phyloP scores from a whole-genome alignment of 2,113 vertebrate species.

The Megaptera novaeangliae region DNA sequence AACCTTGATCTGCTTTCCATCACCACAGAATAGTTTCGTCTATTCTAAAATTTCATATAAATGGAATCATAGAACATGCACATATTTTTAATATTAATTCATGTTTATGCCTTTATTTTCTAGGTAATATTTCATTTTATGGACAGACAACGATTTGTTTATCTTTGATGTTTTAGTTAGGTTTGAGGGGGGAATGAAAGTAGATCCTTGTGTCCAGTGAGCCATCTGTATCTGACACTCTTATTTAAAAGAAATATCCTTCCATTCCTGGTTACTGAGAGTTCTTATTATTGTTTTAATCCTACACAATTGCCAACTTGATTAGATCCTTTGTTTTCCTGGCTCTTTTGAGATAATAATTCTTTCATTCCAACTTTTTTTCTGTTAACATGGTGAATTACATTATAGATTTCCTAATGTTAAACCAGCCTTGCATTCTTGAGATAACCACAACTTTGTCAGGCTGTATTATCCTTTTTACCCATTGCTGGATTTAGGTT shows the following conservation, averaged over 20 bases:
- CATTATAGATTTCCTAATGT: background rate
- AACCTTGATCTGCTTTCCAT: background rate
- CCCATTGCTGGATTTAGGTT: background rate
- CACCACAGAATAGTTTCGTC: background rate
- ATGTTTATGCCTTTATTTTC: background rate
- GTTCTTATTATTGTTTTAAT: background rate
- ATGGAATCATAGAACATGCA: background rate
- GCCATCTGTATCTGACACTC: background rate
- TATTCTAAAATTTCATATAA: background rate
- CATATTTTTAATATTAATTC: background rate
- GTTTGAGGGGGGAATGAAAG: background rate
- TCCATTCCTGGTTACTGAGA: background rate
- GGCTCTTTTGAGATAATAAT: background rate
- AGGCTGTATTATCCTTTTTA: background rate
- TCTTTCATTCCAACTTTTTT: background rate
- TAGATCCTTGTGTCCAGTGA: background rate
- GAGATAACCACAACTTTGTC: background rate
- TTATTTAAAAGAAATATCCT: background rate
- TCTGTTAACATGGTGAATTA: background rate
- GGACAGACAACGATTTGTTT: background rate
- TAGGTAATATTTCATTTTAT: background rate
- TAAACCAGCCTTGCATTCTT: background rate
- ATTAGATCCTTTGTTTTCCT: background rate
- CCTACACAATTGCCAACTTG: background rate
- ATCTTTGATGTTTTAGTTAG: background rate